Evolutionary conservation across 2,797 vertebrate species (phyloP).

Genomic region (Antrozous pallidus): DNA sequence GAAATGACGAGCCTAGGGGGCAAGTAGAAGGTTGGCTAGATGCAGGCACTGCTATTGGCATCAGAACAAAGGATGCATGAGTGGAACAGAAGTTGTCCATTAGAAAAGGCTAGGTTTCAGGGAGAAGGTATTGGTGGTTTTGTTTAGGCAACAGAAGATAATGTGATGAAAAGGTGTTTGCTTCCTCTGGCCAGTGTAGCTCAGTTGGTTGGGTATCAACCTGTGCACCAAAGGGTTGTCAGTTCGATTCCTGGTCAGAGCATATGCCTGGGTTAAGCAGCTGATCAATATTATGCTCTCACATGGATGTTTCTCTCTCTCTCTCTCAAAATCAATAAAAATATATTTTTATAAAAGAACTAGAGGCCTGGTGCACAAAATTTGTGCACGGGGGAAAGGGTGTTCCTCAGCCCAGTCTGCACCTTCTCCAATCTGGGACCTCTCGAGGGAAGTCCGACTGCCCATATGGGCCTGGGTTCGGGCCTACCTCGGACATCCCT

Average conservation of each 20-base stretch:
- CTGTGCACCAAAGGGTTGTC: not conserved
- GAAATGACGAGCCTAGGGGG: not conserved
- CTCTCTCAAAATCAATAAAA: not conserved
- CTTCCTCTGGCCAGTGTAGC: not conserved
- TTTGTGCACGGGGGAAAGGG: too few relatives aligned
- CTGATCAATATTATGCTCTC: not conserved
- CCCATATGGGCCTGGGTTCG: too few relatives aligned
- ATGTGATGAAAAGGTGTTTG: not conserved
- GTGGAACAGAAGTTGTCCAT: not conserved
- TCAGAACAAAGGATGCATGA: not conserved
- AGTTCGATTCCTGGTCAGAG: not conserved
- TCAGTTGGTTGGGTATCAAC: not conserved
- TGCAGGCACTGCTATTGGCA: accelerated
- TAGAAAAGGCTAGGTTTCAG: not conserved
- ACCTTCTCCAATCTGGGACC: too few relatives aligned
- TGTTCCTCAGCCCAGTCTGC: too few relatives aligned
- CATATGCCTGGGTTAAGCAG: not conserved
- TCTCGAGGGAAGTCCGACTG: too few relatives aligned
- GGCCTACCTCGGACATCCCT: too few relatives aligned
- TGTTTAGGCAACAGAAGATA: not conserved
- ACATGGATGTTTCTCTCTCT: not conserved
- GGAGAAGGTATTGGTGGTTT: not conserved
- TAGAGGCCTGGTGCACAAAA: too few relatives aligned
- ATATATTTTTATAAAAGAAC: not conserved
- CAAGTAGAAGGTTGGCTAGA: not conserved